A percentile compares a stretch with the other conserved stretches of the same genome.
These are phyloP conservation scores for Cyprinodon brontotheroides DNA, from an alignment of 2,113 vertebrate species.

Conservation along the genomic window DNA sequence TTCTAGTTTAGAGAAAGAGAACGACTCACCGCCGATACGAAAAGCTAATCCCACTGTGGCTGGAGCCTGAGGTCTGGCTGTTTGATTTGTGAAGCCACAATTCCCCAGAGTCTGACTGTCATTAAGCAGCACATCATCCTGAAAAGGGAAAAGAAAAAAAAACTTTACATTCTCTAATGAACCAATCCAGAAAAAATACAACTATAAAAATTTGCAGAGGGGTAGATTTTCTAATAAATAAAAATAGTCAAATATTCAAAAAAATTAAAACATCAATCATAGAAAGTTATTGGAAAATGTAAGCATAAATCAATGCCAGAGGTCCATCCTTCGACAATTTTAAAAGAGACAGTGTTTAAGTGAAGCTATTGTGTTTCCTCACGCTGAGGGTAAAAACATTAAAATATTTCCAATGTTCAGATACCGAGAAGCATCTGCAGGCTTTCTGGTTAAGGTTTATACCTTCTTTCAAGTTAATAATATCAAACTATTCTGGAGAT, in stretches of 20 bases:
- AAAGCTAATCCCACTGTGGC: conserved; percentile 90
- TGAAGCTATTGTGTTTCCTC: neutral
- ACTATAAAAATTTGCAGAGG: neutral
- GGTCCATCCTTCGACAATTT: neutral
- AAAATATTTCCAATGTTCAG: neutral
- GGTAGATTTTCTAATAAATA: no score
- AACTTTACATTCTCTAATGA: neutral
- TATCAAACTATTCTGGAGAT: neutral
- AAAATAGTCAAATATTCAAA: no score
- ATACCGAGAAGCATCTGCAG: neutral
- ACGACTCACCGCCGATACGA: conserved; percentile 78
- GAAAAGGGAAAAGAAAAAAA: neutral
- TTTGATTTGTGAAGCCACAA: conserved; percentile 92
- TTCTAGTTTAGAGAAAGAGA: neutral
- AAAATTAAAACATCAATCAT: no score
- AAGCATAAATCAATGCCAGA: no score
- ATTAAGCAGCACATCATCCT: conserved; percentile 90
- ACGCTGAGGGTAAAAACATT: neutral
- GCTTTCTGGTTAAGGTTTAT: neutral
- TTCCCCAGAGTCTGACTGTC: conserved; percentile 89
- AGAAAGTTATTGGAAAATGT: no score
- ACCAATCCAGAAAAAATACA: neutral
- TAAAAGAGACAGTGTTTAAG: neutral
- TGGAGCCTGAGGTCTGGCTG: conserved; percentile 88
- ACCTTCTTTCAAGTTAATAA: neutral